phyloP scores from a whole-genome alignment of 2,888 invertebrate genomes.

The Drosophila paracracens region DNA sequence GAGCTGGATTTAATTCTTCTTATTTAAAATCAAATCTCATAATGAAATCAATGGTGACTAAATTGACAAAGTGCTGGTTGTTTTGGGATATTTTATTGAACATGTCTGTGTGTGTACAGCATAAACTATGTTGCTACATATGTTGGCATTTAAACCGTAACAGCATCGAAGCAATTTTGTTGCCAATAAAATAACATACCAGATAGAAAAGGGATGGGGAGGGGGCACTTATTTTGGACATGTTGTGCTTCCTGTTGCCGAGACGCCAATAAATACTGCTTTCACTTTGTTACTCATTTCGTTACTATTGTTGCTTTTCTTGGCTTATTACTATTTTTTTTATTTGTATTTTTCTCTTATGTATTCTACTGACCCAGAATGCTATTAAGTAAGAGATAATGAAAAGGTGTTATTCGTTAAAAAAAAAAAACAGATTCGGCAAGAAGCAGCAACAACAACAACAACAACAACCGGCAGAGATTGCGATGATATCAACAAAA shows the following conservation, averaged over 20 bases:
- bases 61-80: background rate
- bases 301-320: background rate
- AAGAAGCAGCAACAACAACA: slow-evolving; percentile 3
- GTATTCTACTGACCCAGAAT: slow-evolving; percentile 73
- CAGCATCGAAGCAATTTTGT: background rate
- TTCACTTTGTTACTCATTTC: slow-evolving; percentile 37
- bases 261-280: slow-evolving; percentile 17
- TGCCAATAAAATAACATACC: slow-evolving; percentile 4
- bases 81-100: background rate
- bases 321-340: background rate
- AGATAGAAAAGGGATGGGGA: too few species aligned
- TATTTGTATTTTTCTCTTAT: slow-evolving; percentile 11
- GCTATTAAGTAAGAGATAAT: slow-evolving; percentile 40
- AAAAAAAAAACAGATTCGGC: slow-evolving; percentile 3
- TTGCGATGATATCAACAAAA: slow-evolving; percentile 23
- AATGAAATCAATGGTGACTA: background rate
- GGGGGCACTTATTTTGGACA: background rate
- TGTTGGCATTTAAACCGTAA: background rate
- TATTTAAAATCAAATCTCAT: background rate
- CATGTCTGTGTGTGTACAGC: background rate
- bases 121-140: background rate
- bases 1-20: background rate
- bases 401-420: slow-evolving; percentile 24
- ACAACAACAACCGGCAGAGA: slow-evolving; percentile 6
- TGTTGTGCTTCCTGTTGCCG: background rate